Percentiles rank a stretch among this genome's conserved stretches.
Evolutionary conservation across 2,888 invertebrate genomes (phyloP).

Genomic region (Caenorhabditis zanzibari): DNA sequence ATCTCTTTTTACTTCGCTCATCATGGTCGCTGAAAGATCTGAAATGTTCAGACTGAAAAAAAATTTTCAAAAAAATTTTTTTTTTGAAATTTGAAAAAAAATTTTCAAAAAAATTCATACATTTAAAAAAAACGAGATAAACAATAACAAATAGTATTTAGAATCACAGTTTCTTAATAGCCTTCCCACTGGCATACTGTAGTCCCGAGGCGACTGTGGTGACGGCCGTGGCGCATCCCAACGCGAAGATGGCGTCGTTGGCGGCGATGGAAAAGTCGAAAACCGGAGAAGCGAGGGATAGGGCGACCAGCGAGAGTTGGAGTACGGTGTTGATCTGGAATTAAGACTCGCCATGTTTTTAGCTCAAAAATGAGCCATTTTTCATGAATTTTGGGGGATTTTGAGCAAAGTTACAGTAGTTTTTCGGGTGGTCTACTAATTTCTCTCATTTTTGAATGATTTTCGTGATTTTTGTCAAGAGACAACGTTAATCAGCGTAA

Average conservation of each 20-base stretch:
- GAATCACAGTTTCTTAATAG: constrained; percentile 71
- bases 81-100: background rate
- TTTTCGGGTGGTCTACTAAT: too few species aligned
- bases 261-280: constrained; percentile 88
- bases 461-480: too few species aligned
- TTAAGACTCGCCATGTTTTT: background rate
- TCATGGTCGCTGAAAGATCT: too few species aligned
- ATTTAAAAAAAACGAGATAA: background rate
- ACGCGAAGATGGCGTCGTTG: constrained; percentile 85
- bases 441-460: too few species aligned
- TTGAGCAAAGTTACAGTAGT: too few species aligned
- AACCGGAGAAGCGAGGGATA: constrained; percentile 93
- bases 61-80: background rate
- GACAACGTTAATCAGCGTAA: too few species aligned
- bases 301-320: constrained; percentile 91
- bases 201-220: constrained; percentile 82
- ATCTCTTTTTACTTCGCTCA: constrained; percentile 95
- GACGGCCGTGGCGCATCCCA: constrained; percentile 76
- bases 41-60: too few species aligned
- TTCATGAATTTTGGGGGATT: background rate
- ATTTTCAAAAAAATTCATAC: background rate
- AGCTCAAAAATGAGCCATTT: background rate
- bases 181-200: constrained; percentile 81
- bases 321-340: constrained; percentile 90
- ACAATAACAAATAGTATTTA: background rate